These are phyloP conservation scores for Chlorocebus sabaeus DNA, from an alignment of 2,113 vertebrate genomes.

Conservation along the genomic window DNA sequence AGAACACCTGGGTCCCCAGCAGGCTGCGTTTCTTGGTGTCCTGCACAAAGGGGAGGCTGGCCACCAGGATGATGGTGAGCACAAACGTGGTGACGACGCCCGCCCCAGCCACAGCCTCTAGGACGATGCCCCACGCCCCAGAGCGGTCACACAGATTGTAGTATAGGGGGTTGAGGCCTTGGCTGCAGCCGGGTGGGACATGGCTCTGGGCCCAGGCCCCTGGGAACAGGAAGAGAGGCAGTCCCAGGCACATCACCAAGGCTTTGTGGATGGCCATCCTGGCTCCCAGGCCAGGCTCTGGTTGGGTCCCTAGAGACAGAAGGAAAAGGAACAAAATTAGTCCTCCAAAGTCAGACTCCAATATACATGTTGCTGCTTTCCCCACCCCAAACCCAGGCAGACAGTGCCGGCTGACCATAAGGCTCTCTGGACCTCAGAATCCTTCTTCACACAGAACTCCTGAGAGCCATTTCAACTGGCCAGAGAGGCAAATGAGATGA, in stretches of 20 bases:
- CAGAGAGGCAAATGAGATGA: neutral
- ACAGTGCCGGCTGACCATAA: rapidly evolving
- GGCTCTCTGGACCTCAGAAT: neutral
- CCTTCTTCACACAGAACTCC: neutral
- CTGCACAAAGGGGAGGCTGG: slow-evolving; percentile 90
- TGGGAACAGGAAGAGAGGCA: slow-evolving; percentile 62
- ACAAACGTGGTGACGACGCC: slow-evolving; percentile 88
- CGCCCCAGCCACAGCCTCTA: slow-evolving; percentile 89
- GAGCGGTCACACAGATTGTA: slow-evolving; percentile 92
- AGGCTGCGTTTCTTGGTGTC: slow-evolving; percentile 85
- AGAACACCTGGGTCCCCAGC: slow-evolving; percentile 85
- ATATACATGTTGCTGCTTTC: rapidly evolving
- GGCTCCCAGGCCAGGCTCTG: slow-evolving; percentile 60
- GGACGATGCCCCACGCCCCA: slow-evolving; percentile 90
- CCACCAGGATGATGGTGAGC: slow-evolving; percentile 90
- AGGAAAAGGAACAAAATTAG: neutral
- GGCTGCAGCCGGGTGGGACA: slow-evolving; percentile 85
- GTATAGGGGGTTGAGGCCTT: slow-evolving; percentile 87
- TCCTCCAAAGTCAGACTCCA: neutral
- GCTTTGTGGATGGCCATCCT: slow-evolving; percentile 69
- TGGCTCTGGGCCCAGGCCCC: slow-evolving; percentile 51
- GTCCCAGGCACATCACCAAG: slow-evolving; percentile 5
- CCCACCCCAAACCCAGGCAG: neutral
- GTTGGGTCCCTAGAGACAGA: slow-evolving; percentile 30
- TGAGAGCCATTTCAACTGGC: neutral